These are phyloP conservation scores for Pachydiplax longipennis DNA, from an alignment of 2,888 invertebrate genomes.

Conservation along the genomic window DNA sequence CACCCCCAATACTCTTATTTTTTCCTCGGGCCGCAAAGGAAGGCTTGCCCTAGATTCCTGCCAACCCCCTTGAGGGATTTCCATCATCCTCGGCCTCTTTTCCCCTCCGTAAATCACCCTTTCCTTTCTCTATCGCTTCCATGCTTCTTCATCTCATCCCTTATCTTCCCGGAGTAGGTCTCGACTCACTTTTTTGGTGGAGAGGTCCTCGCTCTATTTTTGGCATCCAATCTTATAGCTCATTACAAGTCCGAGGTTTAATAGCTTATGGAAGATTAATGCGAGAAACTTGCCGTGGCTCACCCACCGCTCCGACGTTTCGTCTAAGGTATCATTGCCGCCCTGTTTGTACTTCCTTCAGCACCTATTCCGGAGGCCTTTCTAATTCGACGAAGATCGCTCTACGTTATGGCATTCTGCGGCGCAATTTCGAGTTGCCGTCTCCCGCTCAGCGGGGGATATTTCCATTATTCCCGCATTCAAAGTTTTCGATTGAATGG, in stretches of 20 bases:
- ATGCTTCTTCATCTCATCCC: background rate
- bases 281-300: background rate
- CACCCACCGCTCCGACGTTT: background rate
- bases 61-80: slow-evolving; percentile 32
- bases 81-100: slow-evolving; percentile 14
- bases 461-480: background rate
- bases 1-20: background rate
- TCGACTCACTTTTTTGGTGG: background rate
- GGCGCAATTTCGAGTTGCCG: background rate
- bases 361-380: background rate
- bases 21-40: background rate
- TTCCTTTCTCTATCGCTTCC: background rate
- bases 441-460: background rate
- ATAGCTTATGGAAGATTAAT: slow-evolving; percentile 22
- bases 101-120: background rate
- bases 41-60: slow-evolving; percentile 32
- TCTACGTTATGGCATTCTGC: background rate
- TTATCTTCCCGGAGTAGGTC: background rate
- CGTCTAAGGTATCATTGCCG: background rate
- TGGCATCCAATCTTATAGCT: slow-evolving; percentile 29
- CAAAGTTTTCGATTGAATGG: background rate
- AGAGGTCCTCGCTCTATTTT: background rate
- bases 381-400: background rate
- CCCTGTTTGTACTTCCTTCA: background rate
- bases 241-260: slow-evolving; percentile 28